These are phyloP conservation scores for Agriopis leucophaearia DNA, from an alignment of 2,888 invertebrate species.

Conservation along the genomic window DNA sequence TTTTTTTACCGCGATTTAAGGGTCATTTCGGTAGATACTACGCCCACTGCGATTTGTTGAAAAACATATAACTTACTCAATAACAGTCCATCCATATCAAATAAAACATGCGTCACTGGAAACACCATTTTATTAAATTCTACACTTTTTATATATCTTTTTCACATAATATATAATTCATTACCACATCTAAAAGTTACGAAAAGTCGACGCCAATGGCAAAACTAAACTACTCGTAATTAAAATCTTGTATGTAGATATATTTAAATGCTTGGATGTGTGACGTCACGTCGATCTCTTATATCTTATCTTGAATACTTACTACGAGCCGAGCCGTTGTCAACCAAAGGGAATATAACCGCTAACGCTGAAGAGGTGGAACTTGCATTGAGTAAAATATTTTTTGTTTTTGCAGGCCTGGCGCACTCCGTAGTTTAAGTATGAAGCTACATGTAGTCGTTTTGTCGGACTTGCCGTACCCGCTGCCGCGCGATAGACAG, in stretches of 20 bases:
- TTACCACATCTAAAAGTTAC: slow-evolving; percentile 25
- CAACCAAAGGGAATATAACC: no score
- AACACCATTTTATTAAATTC: slow-evolving; percentile 59
- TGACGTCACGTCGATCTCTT: slow-evolving; percentile 46
- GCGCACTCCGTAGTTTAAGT: no score
- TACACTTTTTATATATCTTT: neutral
- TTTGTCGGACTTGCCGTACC: no score
- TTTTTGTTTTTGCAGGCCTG: no score
- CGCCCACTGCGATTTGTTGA: neutral
- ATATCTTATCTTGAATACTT: slow-evolving; percentile 46
- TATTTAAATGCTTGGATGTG: slow-evolving; percentile 22
- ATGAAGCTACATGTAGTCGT: no score
- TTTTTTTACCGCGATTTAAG: no score
- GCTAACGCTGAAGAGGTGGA: no score
- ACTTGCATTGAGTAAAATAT: no score
- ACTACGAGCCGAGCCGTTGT: slow-evolving; percentile 16
- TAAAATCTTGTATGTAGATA: slow-evolving; percentile 17
- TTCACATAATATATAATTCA: neutral
- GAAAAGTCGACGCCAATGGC: slow-evolving; percentile 4
- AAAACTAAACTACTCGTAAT: slow-evolving; percentile 6
- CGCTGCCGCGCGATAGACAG: no score
- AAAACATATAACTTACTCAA: slow-evolving; percentile 35
- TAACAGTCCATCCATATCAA: slow-evolving; percentile 78
- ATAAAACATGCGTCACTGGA: slow-evolving; percentile 73
- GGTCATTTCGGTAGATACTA: no score